Evolutionary conservation across 2,888 invertebrate species (phyloP), one percentile per base, ranked within the genome.

Genomic region (Archaeoteleia sp.): DNA sequence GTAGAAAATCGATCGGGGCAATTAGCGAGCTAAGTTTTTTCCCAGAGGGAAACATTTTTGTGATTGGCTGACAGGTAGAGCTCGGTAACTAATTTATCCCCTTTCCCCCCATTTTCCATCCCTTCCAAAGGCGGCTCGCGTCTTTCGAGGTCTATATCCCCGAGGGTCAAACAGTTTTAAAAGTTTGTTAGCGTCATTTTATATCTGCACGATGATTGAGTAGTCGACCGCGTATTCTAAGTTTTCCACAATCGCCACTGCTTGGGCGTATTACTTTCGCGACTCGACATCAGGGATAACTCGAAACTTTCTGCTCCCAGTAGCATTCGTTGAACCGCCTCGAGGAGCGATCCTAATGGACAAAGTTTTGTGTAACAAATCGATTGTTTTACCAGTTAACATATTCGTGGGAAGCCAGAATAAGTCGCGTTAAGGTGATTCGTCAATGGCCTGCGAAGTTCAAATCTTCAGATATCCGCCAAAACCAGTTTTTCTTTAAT

Each of bases 161-260:
- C 35, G 25, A 27, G 34, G 37, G 39, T 57, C 49, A 43, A 60
- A 51, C 29, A 45, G 46, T 67, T 65, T 37, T 45, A 35, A 60
- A 72, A 72, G 67, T 49, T 70, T 67, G 70, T 58, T 53, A 27
- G 60, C 51, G 45, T 45, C 54, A 54, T 70, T 72, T 67, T 70
- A 49, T 66, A 61, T 62, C 58, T 13, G 20, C 55, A 34, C 39
- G 29, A 63, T 70, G 67, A 72, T 72, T 70, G 63, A 70, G 49
- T 46, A 45, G 53, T 49, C 54, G 48, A 40, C 45, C 42, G 46
- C 35, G 46, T 32, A 53, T 46, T 10, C 58, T 55, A 53, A 67
- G 61, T 57, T 57, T 51, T 61, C 37, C 37, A 30, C 34, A 20
- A n/a, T n/a, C 20, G 9, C 46, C 20, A 48, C 27, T 35, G 35